Evolutionary conservation across 2,888 invertebrate species (phyloP), one percentile per base, ranked within the genome.

Genomic region (Arrhopalites spinosus): DNA sequence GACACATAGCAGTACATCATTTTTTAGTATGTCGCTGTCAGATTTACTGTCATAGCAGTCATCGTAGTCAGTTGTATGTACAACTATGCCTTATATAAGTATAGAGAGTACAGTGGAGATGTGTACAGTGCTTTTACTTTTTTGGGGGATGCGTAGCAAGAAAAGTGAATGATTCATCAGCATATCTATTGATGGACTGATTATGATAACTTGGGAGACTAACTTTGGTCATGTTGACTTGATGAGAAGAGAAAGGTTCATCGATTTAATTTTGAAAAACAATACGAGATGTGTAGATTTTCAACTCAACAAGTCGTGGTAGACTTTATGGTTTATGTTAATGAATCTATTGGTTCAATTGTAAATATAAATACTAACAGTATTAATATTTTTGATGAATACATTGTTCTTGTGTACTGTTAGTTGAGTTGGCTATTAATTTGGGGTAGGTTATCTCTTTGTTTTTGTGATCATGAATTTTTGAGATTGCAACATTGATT

Each of bases 181-280:
- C n/a, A 72, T 47, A 72, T 64, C 63, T 61, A 29, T 45, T 25
- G 63, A 63, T 29, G 63, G 72, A 72, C 63, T 64, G 63, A 72
- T 72, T 63, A 72, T 72, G 72, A 72, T 64, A 63, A 45, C 63
- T 72, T 63, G 47, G 23, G 13, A n/a, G 43, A 61, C 29, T 72
- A 45, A 30, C 72, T 27, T 59, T 72, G 63, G 63, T 61, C 45
- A 63, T 72, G 72, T 27, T 72, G 72, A 72, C 43, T 72, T 72
- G 72, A 72, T 61, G 72, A 72, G 72, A 72, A 64, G 72, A 72
- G 72, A 72, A 72, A 72, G 72, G 72, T 17, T 25, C 63, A 29
- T 72, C 45, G 64, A 64, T 63, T 63, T 29, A 27, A 56, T 70
- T 70, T 36, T 53, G 50, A 69, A 29, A 70, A 17, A 20, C 59